phyloP scores from a whole-genome alignment of 2,888 invertebrate species.

The Lepeophtheirus nordmannii region DNA sequence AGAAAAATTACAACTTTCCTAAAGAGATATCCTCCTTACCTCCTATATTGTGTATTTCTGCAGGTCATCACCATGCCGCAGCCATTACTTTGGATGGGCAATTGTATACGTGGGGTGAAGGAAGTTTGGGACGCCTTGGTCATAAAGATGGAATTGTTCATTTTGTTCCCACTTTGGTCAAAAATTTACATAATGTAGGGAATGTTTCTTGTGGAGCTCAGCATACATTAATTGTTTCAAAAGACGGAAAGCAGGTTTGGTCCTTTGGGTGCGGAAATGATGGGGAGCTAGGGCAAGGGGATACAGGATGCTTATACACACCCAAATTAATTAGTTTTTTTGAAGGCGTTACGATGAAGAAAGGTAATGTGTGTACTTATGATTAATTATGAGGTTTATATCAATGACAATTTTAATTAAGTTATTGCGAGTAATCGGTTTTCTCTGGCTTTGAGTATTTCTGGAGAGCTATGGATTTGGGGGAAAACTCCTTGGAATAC shows the following conservation, averaged over 20 bases:
- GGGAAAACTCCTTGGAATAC: constrained; percentile 47
- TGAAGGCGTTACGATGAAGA: constrained; percentile 42
- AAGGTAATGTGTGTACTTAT: constrained; percentile 29
- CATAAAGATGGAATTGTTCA: constrained; percentile 46
- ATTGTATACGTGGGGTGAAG: constrained; percentile 45
- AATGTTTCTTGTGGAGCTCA: constrained; percentile 38
- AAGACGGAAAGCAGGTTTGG: constrained; percentile 43
- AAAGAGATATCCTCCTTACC: constrained; percentile 38
- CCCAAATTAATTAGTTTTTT: constrained; percentile 46
- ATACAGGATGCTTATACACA: constrained; percentile 39
- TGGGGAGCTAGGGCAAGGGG: constrained; percentile 42
- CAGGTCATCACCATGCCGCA: constrained; percentile 44
- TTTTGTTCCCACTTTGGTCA: constrained; percentile 44
- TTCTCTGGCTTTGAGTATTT: constrained; percentile 41
- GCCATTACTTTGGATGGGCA: constrained; percentile 43
- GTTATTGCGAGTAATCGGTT: constrained; percentile 42
- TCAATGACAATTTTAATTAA: background rate
- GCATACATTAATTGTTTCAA: constrained; percentile 41
- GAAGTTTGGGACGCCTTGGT: constrained; percentile 41
- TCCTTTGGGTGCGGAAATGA: constrained; percentile 44
- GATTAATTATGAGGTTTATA: background rate
- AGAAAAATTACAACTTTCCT: constrained; percentile 41
- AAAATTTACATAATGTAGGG: constrained; percentile 43
- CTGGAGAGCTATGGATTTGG: constrained; percentile 44
- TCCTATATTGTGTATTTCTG: constrained; percentile 40